Conservation (phyloP, 92 coral and sea anemone species). For the Porites lobata region DNA sequence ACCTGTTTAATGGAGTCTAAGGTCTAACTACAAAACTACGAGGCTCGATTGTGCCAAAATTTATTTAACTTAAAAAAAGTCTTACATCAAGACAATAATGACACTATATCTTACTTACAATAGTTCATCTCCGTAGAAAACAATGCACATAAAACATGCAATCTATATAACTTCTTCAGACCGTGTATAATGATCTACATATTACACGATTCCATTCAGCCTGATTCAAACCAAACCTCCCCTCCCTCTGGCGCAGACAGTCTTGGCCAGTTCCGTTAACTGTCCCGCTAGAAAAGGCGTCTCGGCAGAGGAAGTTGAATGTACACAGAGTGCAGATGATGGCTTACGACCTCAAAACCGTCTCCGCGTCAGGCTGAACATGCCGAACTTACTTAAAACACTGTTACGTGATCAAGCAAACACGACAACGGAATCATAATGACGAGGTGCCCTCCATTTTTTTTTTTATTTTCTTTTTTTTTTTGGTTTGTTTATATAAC, state of each 20-base stretch:
- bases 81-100: not conserved
- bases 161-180: not conserved
- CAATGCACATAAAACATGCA: slow-evolving; percentile 10
- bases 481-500: not conserved
- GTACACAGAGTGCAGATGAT: not conserved
- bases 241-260: not conserved
- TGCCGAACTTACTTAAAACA: not conserved
- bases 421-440: not conserved
- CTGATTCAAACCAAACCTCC: not conserved
- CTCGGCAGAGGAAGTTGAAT: not conserved
- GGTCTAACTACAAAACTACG: not conserved
- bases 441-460: not conserved
- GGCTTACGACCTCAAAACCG: not conserved
- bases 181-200: not conserved
- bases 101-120: slow-evolving; percentile 12
- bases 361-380: not conserved
- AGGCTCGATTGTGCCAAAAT: not conserved
- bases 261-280: not conserved
- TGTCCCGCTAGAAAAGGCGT: not conserved
- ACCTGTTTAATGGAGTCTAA: slow-evolving; percentile 1
- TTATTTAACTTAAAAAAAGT: slow-evolving; percentile 15
- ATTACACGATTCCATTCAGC: not conserved
- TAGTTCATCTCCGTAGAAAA: slow-evolving; percentile 2
- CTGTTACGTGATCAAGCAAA: not conserved
- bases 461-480: not conserved